Evolutionary conservation across 2,113 vertebrate species (phyloP), one percentile per base, ranked within the genome.

Genomic region (Pyxicephalus adspersus): DNA sequence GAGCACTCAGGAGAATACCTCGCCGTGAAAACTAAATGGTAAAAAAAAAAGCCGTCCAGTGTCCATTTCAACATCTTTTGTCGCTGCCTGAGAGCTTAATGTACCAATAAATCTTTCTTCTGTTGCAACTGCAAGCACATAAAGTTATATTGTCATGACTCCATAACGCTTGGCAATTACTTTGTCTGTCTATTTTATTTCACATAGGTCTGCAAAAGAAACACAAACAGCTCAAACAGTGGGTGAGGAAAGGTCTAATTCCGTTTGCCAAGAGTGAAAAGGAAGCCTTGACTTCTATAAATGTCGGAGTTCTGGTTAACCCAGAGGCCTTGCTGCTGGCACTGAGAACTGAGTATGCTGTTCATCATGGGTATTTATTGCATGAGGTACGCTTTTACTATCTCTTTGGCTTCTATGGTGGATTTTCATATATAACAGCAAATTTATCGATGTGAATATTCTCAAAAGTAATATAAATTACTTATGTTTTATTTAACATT

Each of bases 121-220:
- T 26, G 45, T 38, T 51, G 23, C 38, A 71, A 51, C 67, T 50
- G 57, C 16, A 72, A n/a, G 38, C 25, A 58, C 54, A 70, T 79
- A 57, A 78, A 75, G 16, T 67, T 57, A 25, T 66, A 60, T 19
- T 25, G 18, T 58, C 8, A 15, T 68, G 52, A 51, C 31, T 50
- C 11, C 23, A 63, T 29, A 23, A 28, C 20, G 16, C 4, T 60
- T 34, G 29, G 11, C 29, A 38, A 28, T 50, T 57, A 28, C 26
- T 31, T 22, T 65, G 38, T 54, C 72, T 67, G 5, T 74, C 52
- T 81, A 45, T 82, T 74, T 75, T 45, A 66, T 63, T n/a, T 81
- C 26, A 38, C 18, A 28, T 67, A 83, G 66, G 80, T 84, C 82
- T 85, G 67, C 74, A 77, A 29, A 70, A 23, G 55, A 81, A 34